Evolutionary conservation across 1,140 invertebrate genomes (phyloP).

Genomic region (Apis dorsata): DNA sequence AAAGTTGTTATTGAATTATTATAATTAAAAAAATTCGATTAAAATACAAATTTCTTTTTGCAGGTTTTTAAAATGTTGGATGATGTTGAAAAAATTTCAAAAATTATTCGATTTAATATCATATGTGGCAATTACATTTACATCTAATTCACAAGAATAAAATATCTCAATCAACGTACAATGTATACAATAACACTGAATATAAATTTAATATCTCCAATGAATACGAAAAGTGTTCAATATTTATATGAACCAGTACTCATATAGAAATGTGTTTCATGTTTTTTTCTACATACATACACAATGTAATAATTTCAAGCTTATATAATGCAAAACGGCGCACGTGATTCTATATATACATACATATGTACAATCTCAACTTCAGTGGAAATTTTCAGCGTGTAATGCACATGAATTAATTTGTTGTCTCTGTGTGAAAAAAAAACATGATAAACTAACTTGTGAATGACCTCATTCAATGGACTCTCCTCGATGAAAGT

Average conservation of each 20-base stretch:
- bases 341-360: conserved; percentile 37
- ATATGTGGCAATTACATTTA: neutral
- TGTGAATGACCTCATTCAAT: neutral
- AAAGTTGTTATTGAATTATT: neutral
- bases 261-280: neutral
- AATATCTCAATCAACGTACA: neutral
- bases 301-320: conserved; percentile 28
- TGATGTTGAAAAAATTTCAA: neutral
- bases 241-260: neutral
- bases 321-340: conserved; percentile 18
- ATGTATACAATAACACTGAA: neutral
- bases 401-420: conserved; percentile 18
- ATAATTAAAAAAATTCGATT: neutral
- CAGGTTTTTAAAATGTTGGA: neutral
- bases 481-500: neutral
- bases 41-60: neutral
- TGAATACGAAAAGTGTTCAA: neutral
- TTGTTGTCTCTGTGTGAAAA: neutral
- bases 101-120: neutral
- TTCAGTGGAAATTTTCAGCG: conserved; percentile 9
- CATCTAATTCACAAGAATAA: neutral
- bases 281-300: neutral
- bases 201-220: neutral
- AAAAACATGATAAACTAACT: neutral
- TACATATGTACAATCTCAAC: neutral